Conservation (phyloP, 2,888 invertebrate species). For the Sesamia inferens region DNA sequence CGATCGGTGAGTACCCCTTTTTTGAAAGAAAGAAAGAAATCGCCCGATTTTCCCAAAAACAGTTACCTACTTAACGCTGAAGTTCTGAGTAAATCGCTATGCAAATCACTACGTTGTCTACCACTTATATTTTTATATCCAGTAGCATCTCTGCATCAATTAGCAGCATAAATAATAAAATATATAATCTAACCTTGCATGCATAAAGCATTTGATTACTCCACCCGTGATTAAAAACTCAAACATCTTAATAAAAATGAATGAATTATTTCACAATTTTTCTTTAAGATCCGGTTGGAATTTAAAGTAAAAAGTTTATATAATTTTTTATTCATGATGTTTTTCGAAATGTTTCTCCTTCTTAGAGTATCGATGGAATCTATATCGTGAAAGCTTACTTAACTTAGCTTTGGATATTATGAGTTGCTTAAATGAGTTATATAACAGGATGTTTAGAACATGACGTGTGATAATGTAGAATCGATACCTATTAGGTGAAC, state of each 20-base stretch:
- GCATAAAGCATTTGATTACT: slow-evolving; percentile 4
- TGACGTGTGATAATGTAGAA: neutral
- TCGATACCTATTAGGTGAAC: too few relatives aligned
- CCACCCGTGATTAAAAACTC: neutral
- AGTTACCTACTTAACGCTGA: too few relatives aligned
- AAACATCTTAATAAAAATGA: slow-evolving; percentile 6
- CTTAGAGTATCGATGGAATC: neutral
- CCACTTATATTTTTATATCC: neutral
- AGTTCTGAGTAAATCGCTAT: neutral
- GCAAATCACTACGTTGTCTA: neutral
- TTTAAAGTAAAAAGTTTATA: neutral
- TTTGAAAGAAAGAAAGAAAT: too few relatives aligned
- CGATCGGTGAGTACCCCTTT: too few relatives aligned
- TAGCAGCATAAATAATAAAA: neutral
- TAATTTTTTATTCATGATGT: neutral
- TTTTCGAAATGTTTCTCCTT: neutral
- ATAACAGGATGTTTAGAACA: neutral
- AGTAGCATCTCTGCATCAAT: neutral
- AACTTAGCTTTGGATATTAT: neutral
- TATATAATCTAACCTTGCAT: neutral
- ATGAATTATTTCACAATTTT: slow-evolving; percentile 1
- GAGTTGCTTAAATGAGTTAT: neutral
- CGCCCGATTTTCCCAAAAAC: too few relatives aligned
- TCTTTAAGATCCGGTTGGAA: neutral
- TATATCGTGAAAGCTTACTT: neutral